Base-by-base conservation (phyloP, 2,797 vertebrate genomes). In the Spondyliosoma cantharus region DNA sequence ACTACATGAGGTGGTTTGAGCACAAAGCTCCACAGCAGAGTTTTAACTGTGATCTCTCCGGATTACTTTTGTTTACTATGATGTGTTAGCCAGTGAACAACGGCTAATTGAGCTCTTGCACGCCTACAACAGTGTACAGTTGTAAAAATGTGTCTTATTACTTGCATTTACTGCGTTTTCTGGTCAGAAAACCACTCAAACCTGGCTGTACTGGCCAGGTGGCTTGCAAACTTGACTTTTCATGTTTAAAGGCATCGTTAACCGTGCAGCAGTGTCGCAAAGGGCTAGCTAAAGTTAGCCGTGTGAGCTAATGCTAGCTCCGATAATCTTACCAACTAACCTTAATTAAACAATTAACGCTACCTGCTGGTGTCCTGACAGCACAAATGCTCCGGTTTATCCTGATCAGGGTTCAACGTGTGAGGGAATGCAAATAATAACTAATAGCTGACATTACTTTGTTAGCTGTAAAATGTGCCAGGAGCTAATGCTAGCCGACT, bases 241-340 rank as follows among this genome's bases (percentile, higher is more conserved):
- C 20, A 43, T 24, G 22, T 32, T 71, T 48, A 1, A 42, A 75
- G 56, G 53, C 27, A 25, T 24, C 72, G 46, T 12, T 76, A 22
- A 75, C 74, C 7, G 37, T 50, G 69, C 80, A 80, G 75, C 69
- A 83, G 49, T 85, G 87, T 86, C 76, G 78, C 74, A 75, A 83
- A 81, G 16, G 20, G 63, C 81, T 85, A 75, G 82, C 74, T 88
- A 71, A 25, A 2, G 63, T 54, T 86, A 84, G 77, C 82, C 4
- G 7, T 0, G 19, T 2, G 20, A 1, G 81, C 86, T 83, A 89
- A 77, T 2, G 74, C 43, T 61, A 78, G 45, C 66, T 45, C 12
- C 7, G 3, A 4, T 25, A 53, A 29, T 25, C 13, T 22, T n/a
- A 7, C 22, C 7, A 3, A 15, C 17, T 67, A 20, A 12, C 5